Conservation (phyloP, 2,888 invertebrate species). For the Yponomeuta evonymella region DNA sequence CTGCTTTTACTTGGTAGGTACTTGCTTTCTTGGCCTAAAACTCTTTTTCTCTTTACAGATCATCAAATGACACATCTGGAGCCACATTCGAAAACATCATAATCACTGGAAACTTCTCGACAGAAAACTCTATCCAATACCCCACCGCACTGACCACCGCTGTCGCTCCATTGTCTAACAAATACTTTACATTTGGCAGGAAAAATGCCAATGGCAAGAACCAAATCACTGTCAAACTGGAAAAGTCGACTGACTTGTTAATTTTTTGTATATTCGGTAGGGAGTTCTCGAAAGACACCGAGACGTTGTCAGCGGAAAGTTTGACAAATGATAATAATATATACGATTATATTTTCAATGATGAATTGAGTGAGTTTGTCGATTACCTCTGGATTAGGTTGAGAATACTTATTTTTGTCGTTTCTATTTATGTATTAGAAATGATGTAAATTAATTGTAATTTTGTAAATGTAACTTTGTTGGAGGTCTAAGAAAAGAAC, state of each 20-base stretch:
- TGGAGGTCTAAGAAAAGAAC: too few species aligned
- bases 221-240: conserved; percentile 35
- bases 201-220: conserved; percentile 26
- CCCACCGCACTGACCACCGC: conserved; percentile 41
- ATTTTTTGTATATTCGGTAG: conserved; percentile 49
- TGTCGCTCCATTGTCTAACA: conserved; percentile 25
- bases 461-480: conserved; percentile 11
- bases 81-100: conserved; percentile 42
- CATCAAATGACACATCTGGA: conserved; percentile 35
- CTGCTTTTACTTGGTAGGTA: not conserved
- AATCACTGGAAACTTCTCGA: conserved; percentile 44
- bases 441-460: conserved; percentile 48
- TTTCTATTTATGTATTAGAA: conserved; percentile 64
- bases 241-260: conserved; percentile 33
- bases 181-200: conserved; percentile 34
- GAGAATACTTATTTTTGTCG: conserved; percentile 50
- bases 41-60: conserved; percentile 36
- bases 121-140: conserved; percentile 35
- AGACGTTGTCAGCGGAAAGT: conserved; percentile 19
- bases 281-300: conserved; percentile 41
- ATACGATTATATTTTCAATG: conserved; percentile 44
- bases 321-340: conserved; percentile 20
- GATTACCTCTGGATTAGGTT: conserved; percentile 65
- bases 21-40: not conserved
- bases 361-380: conserved; percentile 50